Conservation (phyloP, 2,888 invertebrate species). For the Caenorhabditis wallacei region DNA sequence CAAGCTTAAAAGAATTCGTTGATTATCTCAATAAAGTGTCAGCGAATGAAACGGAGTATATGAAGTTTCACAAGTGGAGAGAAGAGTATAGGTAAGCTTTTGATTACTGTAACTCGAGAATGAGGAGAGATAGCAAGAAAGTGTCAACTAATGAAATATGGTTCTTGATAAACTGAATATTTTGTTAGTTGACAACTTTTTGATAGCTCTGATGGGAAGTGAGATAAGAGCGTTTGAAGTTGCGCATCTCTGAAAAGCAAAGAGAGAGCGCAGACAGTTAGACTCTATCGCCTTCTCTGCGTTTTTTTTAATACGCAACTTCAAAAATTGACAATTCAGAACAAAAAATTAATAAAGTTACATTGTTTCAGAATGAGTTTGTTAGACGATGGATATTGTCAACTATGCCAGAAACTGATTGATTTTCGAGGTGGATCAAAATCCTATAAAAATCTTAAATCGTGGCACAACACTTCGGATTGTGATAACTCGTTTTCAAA, state of each 20-base stretch:
- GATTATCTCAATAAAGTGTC: constrained; percentile 48
- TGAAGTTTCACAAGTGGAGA: constrained; percentile 72
- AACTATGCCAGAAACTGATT: constrained; percentile 18
- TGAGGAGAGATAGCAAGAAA: neutral
- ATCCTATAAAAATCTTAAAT: constrained; percentile 4
- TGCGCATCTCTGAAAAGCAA: no score
- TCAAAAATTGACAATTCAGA: neutral
- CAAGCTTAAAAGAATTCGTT: constrained; percentile 52
- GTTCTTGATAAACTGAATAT: no score
- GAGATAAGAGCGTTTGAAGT: no score
- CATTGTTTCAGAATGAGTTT: no score
- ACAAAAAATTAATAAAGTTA: constrained; percentile 6
- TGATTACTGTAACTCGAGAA: neutral
- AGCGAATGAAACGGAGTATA: constrained; percentile 56
- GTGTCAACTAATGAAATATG: no score
- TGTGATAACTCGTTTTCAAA: constrained; percentile 38
- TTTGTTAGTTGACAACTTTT: no score
- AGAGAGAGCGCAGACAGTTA: no score
- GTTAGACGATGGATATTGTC: constrained; percentile 34
- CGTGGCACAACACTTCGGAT: neutral
- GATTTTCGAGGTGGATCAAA: neutral
- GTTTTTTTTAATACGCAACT: neutral
- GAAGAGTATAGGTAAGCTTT: constrained; percentile 46
- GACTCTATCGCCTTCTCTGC: no score
- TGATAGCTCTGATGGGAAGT: no score